A percentile compares a stretch with the other conserved stretches of the same genome.
phyloP scores from a whole-genome alignment of 2,888 invertebrate genomes.

The Drosophila colorata region DNA sequence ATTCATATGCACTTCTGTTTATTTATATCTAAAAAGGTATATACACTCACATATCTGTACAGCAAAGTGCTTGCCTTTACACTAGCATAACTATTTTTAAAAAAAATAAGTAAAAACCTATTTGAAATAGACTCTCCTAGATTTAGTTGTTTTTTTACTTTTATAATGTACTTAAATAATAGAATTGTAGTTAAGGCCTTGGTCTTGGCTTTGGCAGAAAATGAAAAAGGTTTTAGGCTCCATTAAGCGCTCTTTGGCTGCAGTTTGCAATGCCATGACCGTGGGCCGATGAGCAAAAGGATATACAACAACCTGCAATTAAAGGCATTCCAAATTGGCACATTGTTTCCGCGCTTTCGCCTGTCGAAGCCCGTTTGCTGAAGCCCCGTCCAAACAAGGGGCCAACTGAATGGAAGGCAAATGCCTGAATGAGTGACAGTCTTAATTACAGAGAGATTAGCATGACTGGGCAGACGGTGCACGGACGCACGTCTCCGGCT shows the following conservation, averaged over 20 bases:
- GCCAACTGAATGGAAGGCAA: slow-evolving; percentile 44
- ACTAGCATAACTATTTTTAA: background rate
- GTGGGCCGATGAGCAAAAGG: background rate
- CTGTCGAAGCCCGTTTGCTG: background rate
- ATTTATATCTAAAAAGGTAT: no score
- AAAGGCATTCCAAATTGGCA: slow-evolving; percentile 59
- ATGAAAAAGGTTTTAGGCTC: background rate
- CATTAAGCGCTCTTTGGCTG: slow-evolving; percentile 1
- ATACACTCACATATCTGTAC: no score
- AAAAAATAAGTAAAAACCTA: no score
- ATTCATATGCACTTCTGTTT: slow-evolving; percentile 21
- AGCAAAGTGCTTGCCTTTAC: background rate
- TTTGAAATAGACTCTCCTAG: no score
- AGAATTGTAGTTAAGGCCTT: background rate
- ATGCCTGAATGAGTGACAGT: slow-evolving; percentile 70
- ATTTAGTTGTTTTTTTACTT: no score
- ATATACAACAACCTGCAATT: slow-evolving; percentile 43
- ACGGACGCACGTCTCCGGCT: background rate
- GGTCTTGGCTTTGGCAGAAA: background rate
- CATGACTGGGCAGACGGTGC: slow-evolving; percentile 38
- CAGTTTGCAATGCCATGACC: slow-evolving; percentile 1
- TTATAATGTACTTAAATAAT: no score
- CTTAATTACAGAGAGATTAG: slow-evolving; percentile 76
- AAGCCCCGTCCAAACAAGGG: slow-evolving; percentile 18
- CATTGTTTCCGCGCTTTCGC: slow-evolving; percentile 40